A percentile compares a stretch with the other conserved stretches of the same genome.
Conservation (phyloP, 1,140 invertebrate genomes). For the Brachionus koreanus region DNA sequence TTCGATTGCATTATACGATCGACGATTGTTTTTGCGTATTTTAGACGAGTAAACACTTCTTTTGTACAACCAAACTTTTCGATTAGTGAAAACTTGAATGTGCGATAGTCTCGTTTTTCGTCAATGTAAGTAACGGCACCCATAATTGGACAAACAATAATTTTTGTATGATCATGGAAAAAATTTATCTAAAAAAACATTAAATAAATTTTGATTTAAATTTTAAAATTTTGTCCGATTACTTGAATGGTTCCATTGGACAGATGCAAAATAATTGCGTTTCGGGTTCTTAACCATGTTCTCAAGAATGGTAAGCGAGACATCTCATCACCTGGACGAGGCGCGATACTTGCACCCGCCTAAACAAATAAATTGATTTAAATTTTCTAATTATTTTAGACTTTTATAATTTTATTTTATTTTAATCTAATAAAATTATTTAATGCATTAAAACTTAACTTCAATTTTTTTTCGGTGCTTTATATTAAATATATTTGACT, state of each 20-base stretch:
- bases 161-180: conserved; percentile 89
- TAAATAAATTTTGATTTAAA: background rate
- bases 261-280: conserved; percentile 90
- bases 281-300: conserved; percentile 90
- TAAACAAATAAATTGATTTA: conserved; percentile 48
- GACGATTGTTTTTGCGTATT: conserved; percentile 82
- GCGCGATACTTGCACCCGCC: conserved; percentile 74
- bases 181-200: conserved; percentile 79
- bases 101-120: conserved; percentile 78
- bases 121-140: conserved; percentile 92
- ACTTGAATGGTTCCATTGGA: conserved; percentile 96
- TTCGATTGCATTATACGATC: conserved; percentile 58
- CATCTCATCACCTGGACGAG: conserved; percentile 78
- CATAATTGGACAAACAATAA: conserved; percentile 95
- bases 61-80: conserved; percentile 76
- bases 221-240: conserved; percentile 45
- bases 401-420: too few relatives aligned
- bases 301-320: conserved; percentile 84
- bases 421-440: too few relatives aligned
- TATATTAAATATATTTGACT: too few relatives aligned
- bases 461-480: too few relatives aligned
- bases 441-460: too few relatives aligned
- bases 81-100: conserved; percentile 79
- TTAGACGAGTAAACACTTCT: conserved; percentile 72
- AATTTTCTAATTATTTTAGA: background rate